Percentiles rank a stretch among this genome's conserved stretches.
phyloP scores from a whole-genome alignment of 1,140 invertebrate genomes.

The Dreissena rostriformis region DNA sequence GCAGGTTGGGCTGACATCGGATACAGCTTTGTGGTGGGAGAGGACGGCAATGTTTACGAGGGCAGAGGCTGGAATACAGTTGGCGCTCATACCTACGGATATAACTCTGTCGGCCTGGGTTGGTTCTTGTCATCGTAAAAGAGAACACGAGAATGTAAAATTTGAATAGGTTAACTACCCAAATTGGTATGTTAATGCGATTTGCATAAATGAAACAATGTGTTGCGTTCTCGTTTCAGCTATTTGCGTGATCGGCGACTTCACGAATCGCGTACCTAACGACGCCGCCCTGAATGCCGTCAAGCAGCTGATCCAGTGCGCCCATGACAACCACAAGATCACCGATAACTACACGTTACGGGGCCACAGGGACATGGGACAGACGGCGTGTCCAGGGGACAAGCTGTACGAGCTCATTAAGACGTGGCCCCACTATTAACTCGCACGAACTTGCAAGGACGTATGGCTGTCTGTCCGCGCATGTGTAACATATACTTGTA shows the following conservation, averaged over 20 bases:
- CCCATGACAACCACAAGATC: slow-evolving; percentile 56
- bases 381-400: slow-evolving; percentile 66
- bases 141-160: no score
- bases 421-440: slow-evolving; percentile 81
- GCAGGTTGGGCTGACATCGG: slow-evolving; percentile 84
- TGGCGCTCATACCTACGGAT: slow-evolving; percentile 85
- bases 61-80: slow-evolving; percentile 87
- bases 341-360: slow-evolving; percentile 56
- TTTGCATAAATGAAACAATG: no score
- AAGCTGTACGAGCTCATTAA: slow-evolving; percentile 83
- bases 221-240: slow-evolving; percentile 4
- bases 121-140: no score
- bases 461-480: no score
- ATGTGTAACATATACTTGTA: no score
- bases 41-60: slow-evolving; percentile 89
- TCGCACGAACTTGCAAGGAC: no score
- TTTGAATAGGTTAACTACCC: no score
- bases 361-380: slow-evolving; percentile 67
- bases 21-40: slow-evolving; percentile 90
- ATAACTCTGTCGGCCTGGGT: no score
- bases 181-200: no score
- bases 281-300: slow-evolving; percentile 57
- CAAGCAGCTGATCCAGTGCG: slow-evolving; percentile 63
- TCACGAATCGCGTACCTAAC: slow-evolving; percentile 59
- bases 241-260: slow-evolving; percentile 84